Evolutionary conservation across 2,113 vertebrate genomes (phyloP), one percentile per base, ranked within the genome.

Genomic region (Megalops atlanticus): DNA sequence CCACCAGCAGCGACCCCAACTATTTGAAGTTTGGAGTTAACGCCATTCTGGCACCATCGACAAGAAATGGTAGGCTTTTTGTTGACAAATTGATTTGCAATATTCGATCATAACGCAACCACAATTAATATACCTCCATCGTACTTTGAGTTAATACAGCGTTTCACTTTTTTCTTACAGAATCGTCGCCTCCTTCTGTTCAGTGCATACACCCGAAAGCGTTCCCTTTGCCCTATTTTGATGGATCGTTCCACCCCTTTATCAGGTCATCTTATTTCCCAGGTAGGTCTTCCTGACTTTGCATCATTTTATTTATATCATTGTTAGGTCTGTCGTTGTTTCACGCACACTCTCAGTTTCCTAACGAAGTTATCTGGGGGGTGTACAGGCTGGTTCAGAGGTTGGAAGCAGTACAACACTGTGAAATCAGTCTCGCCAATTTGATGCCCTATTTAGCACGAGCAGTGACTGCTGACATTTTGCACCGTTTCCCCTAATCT

Each of bases 11-110:
- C 81, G 94, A 97, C 33, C 89, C 97, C 31, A 94, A 92, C 49
- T 96, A 94, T 89, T 94, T 99, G 1, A 99, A 99, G 92, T 99
- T 99, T 80, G 98, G 97, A 31, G 97, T 99, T 83, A 97, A 96
- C 47, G 96, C 98, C 82, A 99, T 99, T 73, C 96, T 99, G 70
- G 95, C 97, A 6, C 97, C 97, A 0, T 83, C 95, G 6, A 93
- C 96, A 70, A 94, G 95, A 71, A 89, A 91, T 58, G 95, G 97
- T 98, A 92, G 94, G 95, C 11, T 75, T 52, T 15, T 89, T 1
- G 54, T 24, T 41, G 14, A 43, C 49, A 76, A 47, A 74, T 24
- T 0, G 68, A 15, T 70, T 36, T 18, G n/a, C 35, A 71, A 18
- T 5, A 35, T 71, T 38, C 33, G 6, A 35, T 11, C 35, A n/a